Percentiles rank a stretch among this genome's conserved stretches.
Evolutionary conservation across 2,113 vertebrate species (phyloP).

Genomic region (Albula goreensis): DNA sequence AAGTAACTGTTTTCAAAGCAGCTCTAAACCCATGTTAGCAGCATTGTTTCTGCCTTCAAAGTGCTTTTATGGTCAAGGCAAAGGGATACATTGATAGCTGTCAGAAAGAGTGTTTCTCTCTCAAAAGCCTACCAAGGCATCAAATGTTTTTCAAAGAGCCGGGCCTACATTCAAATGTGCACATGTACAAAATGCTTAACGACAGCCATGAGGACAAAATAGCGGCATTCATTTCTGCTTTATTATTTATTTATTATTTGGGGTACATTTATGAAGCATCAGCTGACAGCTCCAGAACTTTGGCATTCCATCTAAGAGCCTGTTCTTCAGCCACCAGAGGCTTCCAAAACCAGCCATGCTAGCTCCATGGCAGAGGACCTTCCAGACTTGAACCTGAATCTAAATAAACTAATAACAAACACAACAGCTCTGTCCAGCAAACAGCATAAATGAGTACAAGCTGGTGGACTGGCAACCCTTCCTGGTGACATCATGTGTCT

Average conservation of each 20-base stretch:
- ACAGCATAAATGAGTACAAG: slow-evolving; percentile 24
- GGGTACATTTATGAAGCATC: not conserved
- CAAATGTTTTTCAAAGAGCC: too few species aligned
- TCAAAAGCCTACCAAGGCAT: too few species aligned
- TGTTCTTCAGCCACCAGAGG: not conserved
- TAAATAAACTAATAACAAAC: slow-evolving; percentile 37
- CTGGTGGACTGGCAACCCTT: slow-evolving; percentile 22
- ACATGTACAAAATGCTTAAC: not conserved
- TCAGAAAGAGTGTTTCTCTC: not conserved
- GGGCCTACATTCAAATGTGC: too few species aligned
- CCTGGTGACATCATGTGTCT: slow-evolving; percentile 21
- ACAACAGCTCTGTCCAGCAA: slow-evolving; percentile 22
- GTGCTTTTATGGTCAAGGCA: not conserved
- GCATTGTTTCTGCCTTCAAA: not conserved
- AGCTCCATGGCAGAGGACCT: slow-evolving; percentile 22
- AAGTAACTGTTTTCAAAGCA: not conserved
- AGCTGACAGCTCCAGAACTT: not conserved
- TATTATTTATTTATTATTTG: too few species aligned
- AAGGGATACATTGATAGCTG: not conserved
- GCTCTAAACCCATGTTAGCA: not conserved
- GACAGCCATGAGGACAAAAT: not conserved
- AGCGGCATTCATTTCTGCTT: not conserved
- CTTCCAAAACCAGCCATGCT: slow-evolving; percentile 7
- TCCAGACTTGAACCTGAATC: slow-evolving; percentile 15
- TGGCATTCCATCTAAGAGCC: not conserved